These are phyloP conservation scores for Hipparchia sbordonii DNA, from an alignment of 2,888 invertebrate species.

Conservation along the genomic window DNA sequence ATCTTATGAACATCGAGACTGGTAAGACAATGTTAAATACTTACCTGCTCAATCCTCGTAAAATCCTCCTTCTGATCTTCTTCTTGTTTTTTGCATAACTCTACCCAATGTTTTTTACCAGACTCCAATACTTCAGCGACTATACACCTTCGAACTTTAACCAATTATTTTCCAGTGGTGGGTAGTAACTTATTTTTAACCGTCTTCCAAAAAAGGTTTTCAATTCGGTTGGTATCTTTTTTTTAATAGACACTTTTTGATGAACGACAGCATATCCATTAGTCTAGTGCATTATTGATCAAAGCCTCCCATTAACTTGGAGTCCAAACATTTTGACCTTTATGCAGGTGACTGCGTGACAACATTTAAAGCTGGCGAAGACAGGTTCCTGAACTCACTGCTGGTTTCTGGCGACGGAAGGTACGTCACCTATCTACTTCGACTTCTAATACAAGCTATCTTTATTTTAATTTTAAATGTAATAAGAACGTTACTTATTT, in stretches of 20 bases:
- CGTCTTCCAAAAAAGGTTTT: no score
- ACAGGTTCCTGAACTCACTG: conserved; percentile 93
- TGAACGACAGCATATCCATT: no score
- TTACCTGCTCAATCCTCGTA: neutral
- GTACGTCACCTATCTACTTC: conserved; percentile 61
- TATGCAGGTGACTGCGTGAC: conserved; percentile 88
- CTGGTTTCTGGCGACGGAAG: conserved; percentile 94
- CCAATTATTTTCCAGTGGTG: no score
- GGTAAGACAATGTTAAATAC: conserved; percentile 64
- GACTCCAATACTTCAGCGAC: no score
- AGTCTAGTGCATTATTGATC: no score
- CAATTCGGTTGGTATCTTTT: no score
- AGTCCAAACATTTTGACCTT: no score
- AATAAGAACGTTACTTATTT: neutral
- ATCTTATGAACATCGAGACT: conserved; percentile 91
- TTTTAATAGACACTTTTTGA: no score
- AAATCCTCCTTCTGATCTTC: neutral
- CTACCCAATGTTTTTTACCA: neutral
- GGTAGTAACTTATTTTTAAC: no score
- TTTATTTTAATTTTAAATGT: neutral
- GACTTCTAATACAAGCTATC: neutral
- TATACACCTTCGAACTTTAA: no score
- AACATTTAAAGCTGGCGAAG: conserved; percentile 95
- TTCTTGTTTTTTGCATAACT: no score
- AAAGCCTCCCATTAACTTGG: no score